A percentile compares a stretch with the other conserved stretches of the same genome.
phyloP scores from a whole-genome alignment of 2,888 invertebrate genomes.

The Xylophagus ater region DNA sequence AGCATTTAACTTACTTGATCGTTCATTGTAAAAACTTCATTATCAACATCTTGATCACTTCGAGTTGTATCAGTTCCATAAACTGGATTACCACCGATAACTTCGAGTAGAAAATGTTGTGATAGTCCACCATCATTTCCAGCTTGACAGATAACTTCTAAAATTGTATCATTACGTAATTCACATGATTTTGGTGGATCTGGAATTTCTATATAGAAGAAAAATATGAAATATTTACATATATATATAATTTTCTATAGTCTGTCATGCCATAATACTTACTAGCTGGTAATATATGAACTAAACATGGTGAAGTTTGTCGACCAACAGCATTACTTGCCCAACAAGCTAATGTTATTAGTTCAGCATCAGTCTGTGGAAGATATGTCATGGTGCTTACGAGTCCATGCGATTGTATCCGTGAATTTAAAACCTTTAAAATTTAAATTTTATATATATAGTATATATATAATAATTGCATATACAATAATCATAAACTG shows the following conservation, averaged over 20 bases:
- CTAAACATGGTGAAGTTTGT: conserved; percentile 69
- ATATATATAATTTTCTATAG: not conserved
- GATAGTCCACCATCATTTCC: conserved; percentile 72
- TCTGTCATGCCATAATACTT: conserved; percentile 31
- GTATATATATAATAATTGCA: not conserved
- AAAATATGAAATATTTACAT: conserved; percentile 10
- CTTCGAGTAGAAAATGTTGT: conserved; percentile 73
- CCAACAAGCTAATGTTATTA: conserved; percentile 80
- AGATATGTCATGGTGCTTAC: conserved; percentile 50
- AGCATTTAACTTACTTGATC: conserved; percentile 51
- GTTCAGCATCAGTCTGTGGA: conserved; percentile 48
- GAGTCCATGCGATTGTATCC: conserved; percentile 42
- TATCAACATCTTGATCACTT: conserved; percentile 36
- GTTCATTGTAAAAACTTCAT: conserved; percentile 52
- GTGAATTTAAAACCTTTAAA: conserved; percentile 41
- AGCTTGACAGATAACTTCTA: conserved; percentile 62
- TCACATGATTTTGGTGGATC: conserved; percentile 66
- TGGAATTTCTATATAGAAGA: conserved; percentile 51
- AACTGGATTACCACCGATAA: conserved; percentile 48
- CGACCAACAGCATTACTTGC: conserved; percentile 74
- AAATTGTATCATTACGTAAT: conserved; percentile 52
- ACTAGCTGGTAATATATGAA: conserved; percentile 74
- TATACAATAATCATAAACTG: too few species aligned
- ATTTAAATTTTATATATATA: not conserved
- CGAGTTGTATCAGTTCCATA: conserved; percentile 42